Conservation (phyloP, 2,888 invertebrate genomes). For the Byasa hedistus region DNA sequence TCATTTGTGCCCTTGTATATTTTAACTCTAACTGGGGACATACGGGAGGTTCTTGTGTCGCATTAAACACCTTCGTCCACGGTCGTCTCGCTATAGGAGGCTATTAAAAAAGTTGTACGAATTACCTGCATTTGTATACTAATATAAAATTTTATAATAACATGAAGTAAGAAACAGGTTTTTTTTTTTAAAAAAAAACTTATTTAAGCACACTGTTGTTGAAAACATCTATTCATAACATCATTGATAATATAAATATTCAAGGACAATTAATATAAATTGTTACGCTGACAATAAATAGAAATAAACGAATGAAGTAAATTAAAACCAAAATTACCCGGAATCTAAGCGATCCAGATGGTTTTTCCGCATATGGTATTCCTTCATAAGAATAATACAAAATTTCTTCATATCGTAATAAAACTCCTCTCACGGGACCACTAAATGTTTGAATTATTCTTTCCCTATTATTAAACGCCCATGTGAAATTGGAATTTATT, state of each 20-base stretch:
- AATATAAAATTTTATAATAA: no score
- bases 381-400: conserved; percentile 41
- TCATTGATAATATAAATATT: no score
- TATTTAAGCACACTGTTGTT: no score
- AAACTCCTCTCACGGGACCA: conserved; percentile 38
- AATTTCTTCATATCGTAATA: conserved; percentile 32
- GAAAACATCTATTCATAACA: no score
- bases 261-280: no score
- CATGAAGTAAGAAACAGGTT: no score
- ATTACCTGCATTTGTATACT: no score
- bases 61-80: conserved; percentile 39
- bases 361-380: conserved; percentile 45
- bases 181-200: no score
- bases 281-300: no score
- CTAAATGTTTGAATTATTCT: conserved; percentile 35
- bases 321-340: conserved; percentile 25
- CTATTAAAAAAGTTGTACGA: conserved; percentile 25
- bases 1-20: conserved; percentile 37
- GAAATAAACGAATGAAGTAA: no score
- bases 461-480: not conserved
- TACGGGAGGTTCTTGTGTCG: conserved; percentile 37
- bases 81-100: conserved; percentile 41
- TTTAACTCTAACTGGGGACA: conserved; percentile 38
- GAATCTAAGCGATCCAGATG: not conserved
- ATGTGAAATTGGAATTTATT: not conserved